Conservation (phyloP, 2,113 vertebrate species). For the Periophthalmus modestus region DNA sequence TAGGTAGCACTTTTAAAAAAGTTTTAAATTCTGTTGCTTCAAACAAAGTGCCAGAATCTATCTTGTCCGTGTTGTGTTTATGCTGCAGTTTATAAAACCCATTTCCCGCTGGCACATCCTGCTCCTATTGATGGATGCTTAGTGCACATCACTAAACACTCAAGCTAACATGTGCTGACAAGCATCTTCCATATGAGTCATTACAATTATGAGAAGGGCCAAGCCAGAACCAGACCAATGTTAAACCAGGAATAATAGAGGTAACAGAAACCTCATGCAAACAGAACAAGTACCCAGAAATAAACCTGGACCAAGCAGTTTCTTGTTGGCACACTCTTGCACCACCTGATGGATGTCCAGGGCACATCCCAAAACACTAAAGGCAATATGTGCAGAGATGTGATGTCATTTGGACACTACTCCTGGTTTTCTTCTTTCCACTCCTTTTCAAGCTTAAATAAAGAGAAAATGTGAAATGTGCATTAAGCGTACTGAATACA, state of each 20-base stretch:
- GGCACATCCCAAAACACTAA: not conserved
- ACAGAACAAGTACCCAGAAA: not conserved
- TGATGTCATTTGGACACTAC: not conserved
- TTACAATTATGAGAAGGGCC: not conserved
- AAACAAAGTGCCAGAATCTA: not conserved
- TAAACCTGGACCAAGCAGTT: not conserved
- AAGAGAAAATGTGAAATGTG: too few relatives aligned
- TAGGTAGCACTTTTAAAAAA: not conserved
- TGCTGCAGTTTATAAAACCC: not conserved
- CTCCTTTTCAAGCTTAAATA: too few relatives aligned
- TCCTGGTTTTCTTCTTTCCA: too few relatives aligned
- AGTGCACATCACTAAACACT: not conserved
- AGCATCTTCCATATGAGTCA: not conserved
- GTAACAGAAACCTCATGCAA: not conserved
- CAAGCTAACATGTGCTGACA: not conserved
- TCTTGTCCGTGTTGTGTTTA: not conserved
- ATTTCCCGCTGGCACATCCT: not conserved
- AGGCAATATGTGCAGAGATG: not conserved
- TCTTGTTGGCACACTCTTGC: not conserved
- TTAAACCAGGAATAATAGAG: not conserved
- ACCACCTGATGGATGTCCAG: too few relatives aligned
- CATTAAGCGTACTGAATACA: too few relatives aligned
- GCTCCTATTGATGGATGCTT: not conserved
- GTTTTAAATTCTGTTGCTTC: not conserved
- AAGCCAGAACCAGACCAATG: not conserved